Percentiles rank a stretch among this genome's conserved stretches.
These are phyloP conservation scores for Equus przewalskii DNA, from an alignment of 2,113 vertebrate species.

Conservation along the genomic window DNA sequence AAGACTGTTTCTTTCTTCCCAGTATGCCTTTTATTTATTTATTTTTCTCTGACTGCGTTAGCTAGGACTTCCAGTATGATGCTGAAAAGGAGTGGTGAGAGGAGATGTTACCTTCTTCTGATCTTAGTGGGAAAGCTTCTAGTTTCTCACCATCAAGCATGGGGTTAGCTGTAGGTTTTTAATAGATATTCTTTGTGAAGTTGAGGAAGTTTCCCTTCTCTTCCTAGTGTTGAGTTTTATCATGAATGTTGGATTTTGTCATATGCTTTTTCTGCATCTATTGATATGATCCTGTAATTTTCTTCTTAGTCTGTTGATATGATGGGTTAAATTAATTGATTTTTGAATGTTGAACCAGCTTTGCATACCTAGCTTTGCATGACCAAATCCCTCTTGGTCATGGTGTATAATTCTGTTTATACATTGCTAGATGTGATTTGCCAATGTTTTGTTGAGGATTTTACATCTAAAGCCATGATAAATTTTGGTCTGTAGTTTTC, in stretches of 20 bases:
- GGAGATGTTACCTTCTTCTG: background rate
- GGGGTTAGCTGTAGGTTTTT: background rate
- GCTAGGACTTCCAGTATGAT: background rate
- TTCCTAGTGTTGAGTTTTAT: background rate
- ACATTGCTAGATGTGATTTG: background rate
- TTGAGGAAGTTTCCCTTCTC: background rate
- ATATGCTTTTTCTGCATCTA: background rate
- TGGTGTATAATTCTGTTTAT: background rate
- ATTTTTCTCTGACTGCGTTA: background rate
- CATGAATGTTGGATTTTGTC: background rate
- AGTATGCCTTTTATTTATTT: background rate
- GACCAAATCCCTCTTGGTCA: background rate
- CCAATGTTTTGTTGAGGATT: background rate
- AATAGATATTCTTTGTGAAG: background rate
- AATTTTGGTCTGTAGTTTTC: background rate
- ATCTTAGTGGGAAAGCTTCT: background rate
- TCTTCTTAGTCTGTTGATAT: background rate
- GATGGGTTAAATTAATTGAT: background rate
- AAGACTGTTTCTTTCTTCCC: background rate
- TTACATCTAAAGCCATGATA: background rate
- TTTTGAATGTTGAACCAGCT: background rate
- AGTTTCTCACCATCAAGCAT: background rate
- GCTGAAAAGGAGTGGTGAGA: background rate
- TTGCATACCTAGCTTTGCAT: background rate
- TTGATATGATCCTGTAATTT: background rate